These are phyloP conservation scores for Chascanopsetta lugubris DNA, from an alignment of 2,113 vertebrate genomes.

Conservation along the genomic window DNA sequence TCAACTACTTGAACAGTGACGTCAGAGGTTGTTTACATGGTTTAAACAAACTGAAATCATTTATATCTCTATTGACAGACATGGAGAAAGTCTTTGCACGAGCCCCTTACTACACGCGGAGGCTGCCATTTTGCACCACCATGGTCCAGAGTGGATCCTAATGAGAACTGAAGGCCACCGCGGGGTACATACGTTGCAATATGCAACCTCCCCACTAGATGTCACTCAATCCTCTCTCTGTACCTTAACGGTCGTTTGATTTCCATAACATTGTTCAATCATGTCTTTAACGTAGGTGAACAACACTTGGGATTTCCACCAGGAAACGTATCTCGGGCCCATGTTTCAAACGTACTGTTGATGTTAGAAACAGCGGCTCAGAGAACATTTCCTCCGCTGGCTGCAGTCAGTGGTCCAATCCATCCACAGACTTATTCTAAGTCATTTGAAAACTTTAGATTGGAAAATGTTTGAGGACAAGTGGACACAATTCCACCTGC, in stretches of 20 bases:
- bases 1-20: not conserved
- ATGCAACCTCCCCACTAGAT: too few relatives aligned
- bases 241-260: not conserved
- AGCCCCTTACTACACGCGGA: too few relatives aligned
- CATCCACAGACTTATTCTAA: not conserved
- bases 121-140: too few relatives aligned
- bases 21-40: not conserved
- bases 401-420: not conserved
- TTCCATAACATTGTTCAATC: not conserved
- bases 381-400: not conserved
- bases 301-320: not conserved
- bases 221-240: too few relatives aligned
- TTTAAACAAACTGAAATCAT: too few relatives aligned
- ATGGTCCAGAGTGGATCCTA: too few relatives aligned
- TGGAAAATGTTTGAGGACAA: not conserved
- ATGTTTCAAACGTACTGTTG: not conserved
- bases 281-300: not conserved
- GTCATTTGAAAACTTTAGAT: not conserved
- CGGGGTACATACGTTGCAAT: too few relatives aligned
- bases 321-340: not conserved
- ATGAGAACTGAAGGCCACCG: too few relatives aligned
- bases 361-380: not conserved
- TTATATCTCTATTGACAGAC: too few relatives aligned
- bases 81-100: too few relatives aligned
- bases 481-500: not conserved